Conservation (phyloP, 1,140 invertebrate species). For the Microplitis mediator region DNA sequence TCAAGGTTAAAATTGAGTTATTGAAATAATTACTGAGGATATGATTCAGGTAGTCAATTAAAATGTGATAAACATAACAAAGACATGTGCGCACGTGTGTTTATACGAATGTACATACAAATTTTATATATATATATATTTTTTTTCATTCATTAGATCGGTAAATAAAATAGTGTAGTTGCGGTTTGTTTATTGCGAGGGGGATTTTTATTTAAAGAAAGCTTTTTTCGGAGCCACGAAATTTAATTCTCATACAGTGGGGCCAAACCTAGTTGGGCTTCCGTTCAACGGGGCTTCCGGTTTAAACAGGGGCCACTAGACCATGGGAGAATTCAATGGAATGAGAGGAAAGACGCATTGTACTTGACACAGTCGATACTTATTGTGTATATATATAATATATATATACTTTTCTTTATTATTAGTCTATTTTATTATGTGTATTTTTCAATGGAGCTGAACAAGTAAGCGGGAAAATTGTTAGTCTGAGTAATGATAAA, state of each 20-base stretch:
- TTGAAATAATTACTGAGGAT: constrained; percentile 7
- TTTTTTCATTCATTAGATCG: neutral
- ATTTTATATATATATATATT: neutral
- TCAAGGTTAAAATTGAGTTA: neutral
- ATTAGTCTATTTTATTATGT: too few relatives aligned
- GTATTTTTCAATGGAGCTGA: too few relatives aligned
- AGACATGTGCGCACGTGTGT: neutral
- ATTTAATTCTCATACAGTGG: constrained; percentile 45
- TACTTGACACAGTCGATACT: constrained; percentile 12
- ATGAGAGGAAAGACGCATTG: constrained; percentile 20
- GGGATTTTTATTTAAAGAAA: neutral
- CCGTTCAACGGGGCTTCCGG: constrained; percentile 53
- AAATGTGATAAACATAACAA: neutral
- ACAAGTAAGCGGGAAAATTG: too few relatives aligned
- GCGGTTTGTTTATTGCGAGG: neutral
- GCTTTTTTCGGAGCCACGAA: constrained; percentile 24
- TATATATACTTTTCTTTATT: too few relatives aligned
- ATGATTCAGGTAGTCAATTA: constrained; percentile 12
- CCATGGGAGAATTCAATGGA: constrained; percentile 21
- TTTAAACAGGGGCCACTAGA: constrained; percentile 39
- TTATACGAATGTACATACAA: neutral
- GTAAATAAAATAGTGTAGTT: neutral
- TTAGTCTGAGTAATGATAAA: too few relatives aligned
- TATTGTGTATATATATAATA: too few relatives aligned
- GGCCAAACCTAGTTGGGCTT: constrained; percentile 50